Percentiles rank a stretch among this genome's conserved stretches.
Conservation (phyloP, 2,888 invertebrate species). For the Timandra comae region DNA sequence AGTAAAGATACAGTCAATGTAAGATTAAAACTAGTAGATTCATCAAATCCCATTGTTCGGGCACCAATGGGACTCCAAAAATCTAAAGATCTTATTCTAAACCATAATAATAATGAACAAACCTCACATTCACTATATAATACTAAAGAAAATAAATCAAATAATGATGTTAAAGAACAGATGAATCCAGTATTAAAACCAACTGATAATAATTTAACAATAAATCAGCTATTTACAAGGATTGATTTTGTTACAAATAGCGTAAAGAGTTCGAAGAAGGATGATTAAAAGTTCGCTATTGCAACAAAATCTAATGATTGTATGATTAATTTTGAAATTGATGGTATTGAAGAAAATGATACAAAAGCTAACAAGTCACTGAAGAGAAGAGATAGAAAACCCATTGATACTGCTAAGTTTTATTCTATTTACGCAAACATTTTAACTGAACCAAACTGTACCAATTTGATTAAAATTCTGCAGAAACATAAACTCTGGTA, state of each 20-base stretch:
- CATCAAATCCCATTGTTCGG: slow-evolving; percentile 47
- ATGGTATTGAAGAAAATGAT: slow-evolving; percentile 1
- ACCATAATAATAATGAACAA: slow-evolving; percentile 9
- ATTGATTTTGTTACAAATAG: slow-evolving; percentile 47
- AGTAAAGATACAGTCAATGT: slow-evolving; percentile 25
- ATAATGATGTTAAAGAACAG: slow-evolving; percentile 2
- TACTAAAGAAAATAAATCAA: slow-evolving; percentile 18
- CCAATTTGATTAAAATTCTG: too few species aligned
- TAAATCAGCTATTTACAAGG: slow-evolving; percentile 29
- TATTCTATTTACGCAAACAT: slow-evolving; percentile 6
- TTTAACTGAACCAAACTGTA: too few species aligned
- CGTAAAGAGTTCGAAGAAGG: slow-evolving; percentile 25
- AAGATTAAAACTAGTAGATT: slow-evolving; percentile 17
- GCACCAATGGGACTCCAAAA: slow-evolving; percentile 39
- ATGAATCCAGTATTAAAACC: not conserved
- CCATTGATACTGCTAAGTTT: slow-evolving; percentile 6
- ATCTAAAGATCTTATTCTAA: slow-evolving; percentile 13
- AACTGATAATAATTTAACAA: not conserved
- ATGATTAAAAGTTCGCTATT: too few species aligned
- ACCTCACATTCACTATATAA: slow-evolving; percentile 29
- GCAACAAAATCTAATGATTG: slow-evolving; percentile 46
- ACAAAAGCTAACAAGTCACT: not conserved
- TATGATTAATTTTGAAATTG: slow-evolving; percentile 15
- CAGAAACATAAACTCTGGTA: too few species aligned
- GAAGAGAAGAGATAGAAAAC: slow-evolving; percentile 5